Evolutionary conservation across 2,113 vertebrate genomes (phyloP), one percentile per base, ranked within the genome.

Genomic region (Isurus oxyrinchus): DNA sequence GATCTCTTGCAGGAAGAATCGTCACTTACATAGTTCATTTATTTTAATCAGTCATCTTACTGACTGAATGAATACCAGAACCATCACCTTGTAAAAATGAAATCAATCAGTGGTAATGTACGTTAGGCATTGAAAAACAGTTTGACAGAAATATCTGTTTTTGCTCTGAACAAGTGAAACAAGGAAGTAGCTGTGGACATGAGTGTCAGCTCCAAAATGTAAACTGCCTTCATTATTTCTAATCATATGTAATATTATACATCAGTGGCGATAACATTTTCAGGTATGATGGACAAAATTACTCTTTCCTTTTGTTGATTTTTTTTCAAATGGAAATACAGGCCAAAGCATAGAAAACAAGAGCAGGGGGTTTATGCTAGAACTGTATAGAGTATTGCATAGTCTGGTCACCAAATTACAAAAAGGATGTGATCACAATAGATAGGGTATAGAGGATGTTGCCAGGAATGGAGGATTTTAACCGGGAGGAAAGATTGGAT

Each of bases 151-250:
- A 84, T 84, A 84, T 35, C 53, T 91, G 27, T 13, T 93, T 63
- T 93, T 57, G 88, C 55, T 91, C 88, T 3, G 31, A 91, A 59
- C 8, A 59, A 91, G 25, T 91, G 53, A 59, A 55, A 91, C 88
- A 23, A 91, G 53, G 23, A 55, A 59, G 87, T 8, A 57, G 57
- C 8, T 61, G 14, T 59, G 61, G 90, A 57, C 11, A 93, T 25
- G 49, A 25, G 14, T 53, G 44, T 93, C 53, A 61, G 57, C 27
- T 93, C 13, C 90, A 93, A 93, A 93, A 61, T 93, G 61, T 57
- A 93, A 93, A 93, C 90, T 61, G 90, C 57, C 61, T 61, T 93
- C 55, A 61, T 61, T 57, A 93, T 93, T 61, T 93, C 90, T 61
- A 93, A 63, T 61, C 31, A 19, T 19, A 19, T 93, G 90, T 93